A percentile compares a stretch with the other conserved stretches of the same genome.
Conservation (phyloP, 2,888 invertebrate species). For the Serripes groenlandicus region DNA sequence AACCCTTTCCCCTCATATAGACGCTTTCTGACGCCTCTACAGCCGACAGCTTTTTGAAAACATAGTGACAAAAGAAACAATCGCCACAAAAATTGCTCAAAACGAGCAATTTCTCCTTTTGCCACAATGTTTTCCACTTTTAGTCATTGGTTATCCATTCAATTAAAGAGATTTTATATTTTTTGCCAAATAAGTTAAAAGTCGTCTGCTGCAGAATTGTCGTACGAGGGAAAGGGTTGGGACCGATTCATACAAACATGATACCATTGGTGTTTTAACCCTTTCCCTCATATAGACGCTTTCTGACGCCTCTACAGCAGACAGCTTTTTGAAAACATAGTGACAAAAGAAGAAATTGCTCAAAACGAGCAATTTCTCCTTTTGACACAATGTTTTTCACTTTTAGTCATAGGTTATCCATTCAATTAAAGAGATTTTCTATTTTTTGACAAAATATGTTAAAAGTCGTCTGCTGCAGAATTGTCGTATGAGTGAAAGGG, state of each 20-base stretch:
- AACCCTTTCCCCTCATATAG: background rate
- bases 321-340: background rate
- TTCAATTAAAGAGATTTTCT: too few species aligned
- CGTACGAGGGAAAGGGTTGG: too few species aligned
- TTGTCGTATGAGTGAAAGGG: too few species aligned
- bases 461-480: too few species aligned
- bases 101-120: background rate
- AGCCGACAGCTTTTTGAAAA: background rate
- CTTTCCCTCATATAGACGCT: background rate
- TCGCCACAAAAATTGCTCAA: background rate
- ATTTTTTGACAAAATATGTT: too few species aligned
- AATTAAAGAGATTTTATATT: too few species aligned
- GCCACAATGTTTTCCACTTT: background rate
- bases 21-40: background rate
- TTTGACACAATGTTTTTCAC: background rate
- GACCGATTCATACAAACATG: too few species aligned
- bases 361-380: background rate
- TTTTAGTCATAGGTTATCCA: too few species aligned
- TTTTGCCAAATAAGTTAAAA: too few species aligned
- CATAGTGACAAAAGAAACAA: background rate
- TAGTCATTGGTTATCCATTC: too few species aligned
- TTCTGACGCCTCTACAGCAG: background rate
- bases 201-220: too few species aligned
- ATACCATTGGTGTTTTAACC: background rate
- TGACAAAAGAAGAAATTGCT: conserved; percentile 1